Evolutionary conservation across 1,140 invertebrate species (phyloP), one percentile per base, ranked within the genome.

Genomic region (Pseudomyrmex sp.): DNA sequence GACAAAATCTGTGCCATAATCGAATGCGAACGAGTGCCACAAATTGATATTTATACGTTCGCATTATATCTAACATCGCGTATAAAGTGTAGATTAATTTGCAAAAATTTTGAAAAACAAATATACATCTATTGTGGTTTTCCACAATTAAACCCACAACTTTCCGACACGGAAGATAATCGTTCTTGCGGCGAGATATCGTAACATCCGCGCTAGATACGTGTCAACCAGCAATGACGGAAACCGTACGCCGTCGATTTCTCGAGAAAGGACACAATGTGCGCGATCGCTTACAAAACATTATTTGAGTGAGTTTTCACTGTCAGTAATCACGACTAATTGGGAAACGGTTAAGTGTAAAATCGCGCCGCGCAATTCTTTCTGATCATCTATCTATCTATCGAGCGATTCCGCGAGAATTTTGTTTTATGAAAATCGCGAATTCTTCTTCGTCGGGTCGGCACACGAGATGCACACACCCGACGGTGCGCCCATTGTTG

Each of bases 171-270:
- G 7, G 35, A 48, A 44, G 68, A 72, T 82, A 73, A 73, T 82
- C 35, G 35, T 35, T 35, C 56, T 23, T 82, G 69, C 68, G 68
- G 66, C 13, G 63, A 68, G 77, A 82, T 82, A 82, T 59, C 46
- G n/a, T 12, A 61, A 74, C 56, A 61, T 82, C 68, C 77, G 77
- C 56, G 44, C n/a, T 10, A 74, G 77, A 73, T 77, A 68, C 56
- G 35, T 44, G 35, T 80, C 66, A 12, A 69, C 1, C 26, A 15
- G n/a, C 54, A 44, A 44, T 70, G 75, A 79, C 65, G 75, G 75
- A 79, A 54, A 70, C 26, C 26, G 4, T 3, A 50, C 52, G 18
- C 9, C 5, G 35, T 12, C 3, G 13, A 26, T 8, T 62, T 62
- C 46, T 48, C 56, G 44, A 50, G 44, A 62, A 59, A 75, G 61